Evolutionary conservation across 1,140 invertebrate species (phyloP).

Genomic region (Bombus turneri): DNA sequence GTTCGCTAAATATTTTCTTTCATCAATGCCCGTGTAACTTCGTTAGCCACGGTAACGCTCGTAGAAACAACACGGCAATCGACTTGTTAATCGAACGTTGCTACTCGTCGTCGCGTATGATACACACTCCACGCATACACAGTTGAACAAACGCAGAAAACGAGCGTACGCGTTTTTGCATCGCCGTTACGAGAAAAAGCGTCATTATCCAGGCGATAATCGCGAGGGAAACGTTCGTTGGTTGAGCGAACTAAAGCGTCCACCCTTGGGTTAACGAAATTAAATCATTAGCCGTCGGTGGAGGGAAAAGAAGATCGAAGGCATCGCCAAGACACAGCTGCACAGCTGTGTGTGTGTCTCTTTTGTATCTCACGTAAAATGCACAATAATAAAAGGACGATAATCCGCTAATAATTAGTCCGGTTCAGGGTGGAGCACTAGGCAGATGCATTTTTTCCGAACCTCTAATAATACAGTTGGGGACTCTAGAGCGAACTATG

Average conservation of each 20-base stretch:
- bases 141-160: not conserved
- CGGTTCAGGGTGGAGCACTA: slow-evolving; percentile 28
- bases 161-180: not conserved
- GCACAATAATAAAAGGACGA: slow-evolving; percentile 8
- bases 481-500: not conserved
- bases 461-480: slow-evolving; percentile 50
- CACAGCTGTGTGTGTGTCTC: slow-evolving; percentile 7
- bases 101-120: no score
- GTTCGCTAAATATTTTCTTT: no score
- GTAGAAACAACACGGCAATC: no score
- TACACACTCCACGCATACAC: rapidly evolving
- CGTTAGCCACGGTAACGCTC: no score
- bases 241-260: no score
- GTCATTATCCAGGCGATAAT: not conserved
- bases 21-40: no score
- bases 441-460: slow-evolving; percentile 48
- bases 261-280: slow-evolving; percentile 12
- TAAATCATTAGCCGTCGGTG: slow-evolving; percentile 19
- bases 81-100: no score
- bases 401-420: slow-evolving; percentile 52
- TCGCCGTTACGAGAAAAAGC: not conserved
- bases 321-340: not conserved
- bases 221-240: not conserved
- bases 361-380: not conserved
- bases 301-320: slow-evolving; percentile 9